phyloP scores from a whole-genome alignment of 2,113 vertebrate genomes.

The Diadophis punctatus region DNA sequence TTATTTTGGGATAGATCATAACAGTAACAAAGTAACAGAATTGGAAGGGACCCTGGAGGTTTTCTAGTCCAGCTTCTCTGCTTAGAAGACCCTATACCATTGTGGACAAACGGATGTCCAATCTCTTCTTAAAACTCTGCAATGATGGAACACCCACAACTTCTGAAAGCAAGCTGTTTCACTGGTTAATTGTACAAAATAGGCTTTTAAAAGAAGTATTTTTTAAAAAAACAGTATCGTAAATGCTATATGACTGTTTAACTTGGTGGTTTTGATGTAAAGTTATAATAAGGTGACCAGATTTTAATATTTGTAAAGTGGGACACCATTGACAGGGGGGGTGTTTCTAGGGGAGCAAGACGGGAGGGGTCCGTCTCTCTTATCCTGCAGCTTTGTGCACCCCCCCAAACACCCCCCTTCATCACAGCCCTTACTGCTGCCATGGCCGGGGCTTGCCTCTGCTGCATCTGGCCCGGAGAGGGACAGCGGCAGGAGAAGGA shows the following conservation, averaged over 20 bases:
- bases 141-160: neutral
- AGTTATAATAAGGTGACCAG: no score
- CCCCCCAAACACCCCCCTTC: no score
- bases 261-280: neutral
- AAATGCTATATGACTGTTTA: neutral
- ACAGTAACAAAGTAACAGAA: neutral
- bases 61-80: neutral
- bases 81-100: neutral
- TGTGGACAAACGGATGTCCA: neutral
- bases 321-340: no score
- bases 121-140: neutral
- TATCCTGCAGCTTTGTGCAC: no score
- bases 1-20: neutral
- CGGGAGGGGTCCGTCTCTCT: no score
- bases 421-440: no score
- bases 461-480: no score
- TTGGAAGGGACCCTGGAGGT: neutral
- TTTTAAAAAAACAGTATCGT: neutral
- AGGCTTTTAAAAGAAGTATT: neutral
- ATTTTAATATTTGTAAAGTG: no score
- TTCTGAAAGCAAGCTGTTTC: neutral
- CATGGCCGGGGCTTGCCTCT: no score
- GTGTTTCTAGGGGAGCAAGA: no score
- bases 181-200: neutral
- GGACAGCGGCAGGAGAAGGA: no score